A percentile compares a stretch with the other conserved stretches of the same genome.
These are phyloP conservation scores for Tetraneura akinire DNA, from an alignment of 1,140 invertebrate species.

Conservation along the genomic window DNA sequence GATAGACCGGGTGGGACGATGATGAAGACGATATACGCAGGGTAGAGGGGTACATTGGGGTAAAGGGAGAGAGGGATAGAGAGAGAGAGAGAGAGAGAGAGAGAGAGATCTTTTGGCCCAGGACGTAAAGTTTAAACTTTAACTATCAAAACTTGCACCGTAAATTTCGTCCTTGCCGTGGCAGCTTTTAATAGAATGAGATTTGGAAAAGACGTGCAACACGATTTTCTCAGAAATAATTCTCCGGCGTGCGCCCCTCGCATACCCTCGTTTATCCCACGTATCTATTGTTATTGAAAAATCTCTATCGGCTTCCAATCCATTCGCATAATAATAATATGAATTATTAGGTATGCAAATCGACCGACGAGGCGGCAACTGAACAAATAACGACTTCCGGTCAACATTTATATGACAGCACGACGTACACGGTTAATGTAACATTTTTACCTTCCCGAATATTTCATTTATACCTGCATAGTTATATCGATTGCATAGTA, in stretches of 20 bases:
- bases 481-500: neutral
- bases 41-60: neutral
- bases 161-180: constrained; percentile 47
- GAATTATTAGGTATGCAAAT: no score
- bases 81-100: neutral
- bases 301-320: neutral
- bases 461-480: no score
- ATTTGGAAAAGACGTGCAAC: constrained; percentile 51
- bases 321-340: neutral
- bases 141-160: constrained; percentile 51
- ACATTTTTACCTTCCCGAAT: no score
- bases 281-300: no score
- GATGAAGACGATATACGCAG: neutral
- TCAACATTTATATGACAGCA: no score
- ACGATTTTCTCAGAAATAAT: constrained; percentile 47
- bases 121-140: constrained; percentile 51
- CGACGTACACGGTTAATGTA: no score
- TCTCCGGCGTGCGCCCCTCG: neutral
- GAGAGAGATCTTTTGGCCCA: constrained; percentile 37
- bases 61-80: neutral
- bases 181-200: constrained; percentile 52
- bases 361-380: no score
- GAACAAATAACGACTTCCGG: no score
- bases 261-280: neutral
- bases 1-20: neutral